Evolutionary conservation across 1,140 invertebrate species (phyloP).

Genomic region (Ptiloglossa arizonensis): DNA sequence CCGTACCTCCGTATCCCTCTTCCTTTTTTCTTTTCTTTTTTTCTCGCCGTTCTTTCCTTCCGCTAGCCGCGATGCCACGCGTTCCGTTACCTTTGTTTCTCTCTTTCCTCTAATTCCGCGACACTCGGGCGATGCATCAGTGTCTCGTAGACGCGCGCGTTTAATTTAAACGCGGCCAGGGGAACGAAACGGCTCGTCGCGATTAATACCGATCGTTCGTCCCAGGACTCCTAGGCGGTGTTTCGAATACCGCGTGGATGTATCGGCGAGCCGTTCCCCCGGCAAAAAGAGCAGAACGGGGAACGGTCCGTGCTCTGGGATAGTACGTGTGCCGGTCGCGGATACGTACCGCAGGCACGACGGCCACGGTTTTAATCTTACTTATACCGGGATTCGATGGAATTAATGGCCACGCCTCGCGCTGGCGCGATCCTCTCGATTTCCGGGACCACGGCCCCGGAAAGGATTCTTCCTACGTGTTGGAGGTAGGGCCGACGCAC

Average conservation of each 20-base stretch:
- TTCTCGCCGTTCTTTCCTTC: too few species aligned
- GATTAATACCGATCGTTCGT: slow-evolving; percentile 36
- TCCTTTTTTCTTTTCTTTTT: too few species aligned
- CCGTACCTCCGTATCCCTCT: background rate
- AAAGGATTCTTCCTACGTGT: slow-evolving; percentile 58
- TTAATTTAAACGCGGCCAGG: slow-evolving; percentile 36
- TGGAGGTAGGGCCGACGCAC: slow-evolving; percentile 55
- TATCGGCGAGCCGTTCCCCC: slow-evolving; percentile 8
- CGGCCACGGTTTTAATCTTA: slow-evolving; percentile 60
- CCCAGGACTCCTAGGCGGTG: background rate
- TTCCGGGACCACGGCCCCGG: slow-evolving; percentile 68
- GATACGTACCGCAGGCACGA: slow-evolving; percentile 25
- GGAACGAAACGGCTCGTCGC: slow-evolving; percentile 5
- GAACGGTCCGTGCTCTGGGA: slow-evolving; percentile 11
- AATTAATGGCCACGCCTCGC: slow-evolving; percentile 65
- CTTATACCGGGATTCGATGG: slow-evolving; percentile 65
- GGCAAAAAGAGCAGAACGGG: slow-evolving; percentile 26
- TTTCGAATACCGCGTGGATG: slow-evolving; percentile 17
- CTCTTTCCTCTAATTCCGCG: slow-evolving; percentile 14
- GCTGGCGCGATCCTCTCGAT: slow-evolving; percentile 52
- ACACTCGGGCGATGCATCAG: slow-evolving; percentile 8
- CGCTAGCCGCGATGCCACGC: background rate
- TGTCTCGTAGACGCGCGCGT: background rate
- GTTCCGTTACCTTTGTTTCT: background rate
- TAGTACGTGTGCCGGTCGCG: slow-evolving; percentile 28